Percentiles rank a stretch among this genome's conserved stretches.
phyloP scores from a whole-genome alignment of 2,113 vertebrate genomes.

The Labeo catla region DNA sequence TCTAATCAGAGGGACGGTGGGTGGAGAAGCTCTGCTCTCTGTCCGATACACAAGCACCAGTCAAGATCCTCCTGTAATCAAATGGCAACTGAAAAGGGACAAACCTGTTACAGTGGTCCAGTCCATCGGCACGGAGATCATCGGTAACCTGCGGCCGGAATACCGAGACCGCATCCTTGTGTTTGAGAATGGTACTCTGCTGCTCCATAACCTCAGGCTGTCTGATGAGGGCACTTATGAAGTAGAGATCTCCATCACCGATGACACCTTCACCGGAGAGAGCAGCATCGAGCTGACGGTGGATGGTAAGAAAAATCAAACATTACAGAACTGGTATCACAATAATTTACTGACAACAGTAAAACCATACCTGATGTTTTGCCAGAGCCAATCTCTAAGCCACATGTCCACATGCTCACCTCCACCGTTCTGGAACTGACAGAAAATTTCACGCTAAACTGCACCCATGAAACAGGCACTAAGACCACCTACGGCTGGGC shows the following conservation, averaged over 20 bases:
- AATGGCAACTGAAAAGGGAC: conserved; percentile 91
- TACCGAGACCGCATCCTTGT: conserved; percentile 92
- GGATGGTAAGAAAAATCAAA: conserved; percentile 81
- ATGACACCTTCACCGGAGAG: conserved; percentile 91
- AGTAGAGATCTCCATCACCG: conserved; percentile 96
- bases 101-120: conserved; percentile 91
- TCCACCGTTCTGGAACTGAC: conserved; percentile 91
- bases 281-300: conserved; percentile 92
- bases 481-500: conserved; percentile 90
- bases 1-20: conserved; percentile 81
- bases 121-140: conserved; percentile 92
- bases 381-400: conserved; percentile 87
- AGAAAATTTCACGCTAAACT: conserved; percentile 89
- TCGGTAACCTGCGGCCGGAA: conserved; percentile 87
- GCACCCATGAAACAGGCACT: conserved; percentile 89
- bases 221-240: conserved; percentile 90
- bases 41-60: conserved; percentile 90
- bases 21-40: conserved; percentile 87
- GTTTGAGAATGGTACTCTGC: conserved; percentile 91
- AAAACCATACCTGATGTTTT: conserved; percentile 9
- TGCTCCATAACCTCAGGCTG: conserved; percentile 88
- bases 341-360: not conserved
- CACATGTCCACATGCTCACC: conserved; percentile 81
- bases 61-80: conserved; percentile 88
- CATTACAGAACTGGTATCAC: not conserved